A percentile compares a stretch with the other conserved stretches of the same genome.
These are phyloP conservation scores for Ennomos quercinarius DNA, from an alignment of 2,888 invertebrate genomes.

Conservation along the genomic window DNA sequence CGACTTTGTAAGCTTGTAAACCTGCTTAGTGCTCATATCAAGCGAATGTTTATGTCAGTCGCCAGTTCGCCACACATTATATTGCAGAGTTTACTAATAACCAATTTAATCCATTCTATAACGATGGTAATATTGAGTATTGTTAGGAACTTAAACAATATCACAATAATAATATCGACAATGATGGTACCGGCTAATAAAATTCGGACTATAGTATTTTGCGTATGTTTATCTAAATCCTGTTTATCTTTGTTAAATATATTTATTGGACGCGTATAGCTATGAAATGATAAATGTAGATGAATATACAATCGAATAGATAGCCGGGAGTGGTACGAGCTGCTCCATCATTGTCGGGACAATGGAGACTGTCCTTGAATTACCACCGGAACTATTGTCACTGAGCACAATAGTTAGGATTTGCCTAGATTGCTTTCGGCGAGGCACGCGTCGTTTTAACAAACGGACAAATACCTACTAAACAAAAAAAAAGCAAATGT, in stretches of 20 bases:
- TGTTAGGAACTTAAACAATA: too few relatives aligned
- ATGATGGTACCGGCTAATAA: slow-evolving; percentile 15
- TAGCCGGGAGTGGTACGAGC: slow-evolving; percentile 49
- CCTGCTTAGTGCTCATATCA: too few relatives aligned
- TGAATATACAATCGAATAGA: slow-evolving; percentile 30
- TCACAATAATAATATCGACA: too few relatives aligned
- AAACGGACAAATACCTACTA: slow-evolving; percentile 49
- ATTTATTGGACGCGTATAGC: slow-evolving; percentile 33
- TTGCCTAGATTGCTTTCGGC: slow-evolving; percentile 67
- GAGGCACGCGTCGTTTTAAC: slow-evolving; percentile 65
- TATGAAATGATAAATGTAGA: slow-evolving; percentile 23
- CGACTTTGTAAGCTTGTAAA: too few relatives aligned
- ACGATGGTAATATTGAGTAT: slow-evolving; percentile 13
- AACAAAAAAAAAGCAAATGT: slow-evolving; percentile 45
- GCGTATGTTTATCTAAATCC: slow-evolving; percentile 2
- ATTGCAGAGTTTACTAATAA: slow-evolving; percentile 2
- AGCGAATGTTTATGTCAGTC: too few relatives aligned
- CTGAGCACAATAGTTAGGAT: slow-evolving; percentile 75
- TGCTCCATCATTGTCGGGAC: slow-evolving; percentile 56
- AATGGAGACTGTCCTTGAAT: slow-evolving; percentile 78
- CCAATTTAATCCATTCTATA: slow-evolving; percentile 6
- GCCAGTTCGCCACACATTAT: slow-evolving; percentile 6
- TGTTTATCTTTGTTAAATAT: slow-evolving; percentile 30
- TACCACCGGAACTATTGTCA: slow-evolving; percentile 79
- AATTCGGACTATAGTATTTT: slow-evolving; percentile 19